Evolutionary conservation across 2,797 vertebrate species (phyloP), one percentile per base, ranked within the genome.

Genomic region (Xiphophorus birchmanni): DNA sequence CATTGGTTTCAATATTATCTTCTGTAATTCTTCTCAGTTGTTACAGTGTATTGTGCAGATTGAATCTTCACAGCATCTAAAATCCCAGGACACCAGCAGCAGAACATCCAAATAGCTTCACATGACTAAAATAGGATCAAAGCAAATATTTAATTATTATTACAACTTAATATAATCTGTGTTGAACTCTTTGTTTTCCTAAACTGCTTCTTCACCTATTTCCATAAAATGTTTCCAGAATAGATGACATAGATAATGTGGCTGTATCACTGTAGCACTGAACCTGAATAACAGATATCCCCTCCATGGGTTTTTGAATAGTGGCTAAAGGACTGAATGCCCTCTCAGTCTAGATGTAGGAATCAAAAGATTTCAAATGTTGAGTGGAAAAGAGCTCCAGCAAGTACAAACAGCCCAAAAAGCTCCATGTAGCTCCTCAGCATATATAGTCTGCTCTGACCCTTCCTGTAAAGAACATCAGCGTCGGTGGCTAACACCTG

Each of bases 281-380:
- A 21, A 54, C 2, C 18, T 26, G 48, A 7, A 74, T 23, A 26
- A 74, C 48, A 26, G 32, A 26, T 37, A 52, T 29, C 11, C 82
- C 26, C 9, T 56, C 23, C 29, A 60, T 32, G 5, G 58, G 4
- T 60, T 63, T 15, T 85, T 87, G 78, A 85, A 73, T 81, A 81
- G 80, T 80, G 75, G 50, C 73, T 52, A 80, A 86, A 87, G 84
- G 73, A 80, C 82, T 85, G 82, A 88, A 82, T 81, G 86, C 75
- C 88, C 88, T 78, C 88, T 88, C 83, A 81, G 67, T 82, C 56
- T 77, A 82, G 60, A 73, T 76, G 77, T 2, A 60, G 58, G 29
- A 12, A 63, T 26, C 58, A 63, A 35, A 63, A 17, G 5, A 63
- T 63, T 63, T 32, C 29, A 87, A 73, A 44, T 35, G 77, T 63